Evolutionary conservation across 2,888 invertebrate species (phyloP).

Genomic region (Luperina testacea): DNA sequence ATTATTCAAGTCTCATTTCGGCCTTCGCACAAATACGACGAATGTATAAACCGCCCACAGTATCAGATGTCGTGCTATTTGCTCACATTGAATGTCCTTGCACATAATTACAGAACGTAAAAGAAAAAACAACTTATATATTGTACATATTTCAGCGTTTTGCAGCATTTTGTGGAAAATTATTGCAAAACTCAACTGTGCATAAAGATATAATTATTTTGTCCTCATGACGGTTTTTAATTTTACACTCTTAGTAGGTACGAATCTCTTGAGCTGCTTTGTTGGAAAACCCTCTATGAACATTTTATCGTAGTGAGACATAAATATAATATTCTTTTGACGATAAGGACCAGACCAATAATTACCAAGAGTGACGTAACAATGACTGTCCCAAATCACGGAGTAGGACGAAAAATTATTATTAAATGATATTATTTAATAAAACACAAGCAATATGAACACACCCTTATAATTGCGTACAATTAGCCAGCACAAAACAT

Average conservation of each 20-base stretch:
- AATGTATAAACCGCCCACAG: conserved; percentile 15
- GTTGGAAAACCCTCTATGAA: not conserved
- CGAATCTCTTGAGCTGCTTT: not conserved
- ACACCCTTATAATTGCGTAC: conserved; percentile 1
- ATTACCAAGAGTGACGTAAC: not conserved
- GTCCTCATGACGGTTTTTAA: not conserved
- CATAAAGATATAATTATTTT: not conserved
- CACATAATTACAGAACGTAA: conserved; percentile 13
- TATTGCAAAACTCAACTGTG: not conserved
- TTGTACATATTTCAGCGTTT: conserved; percentile 8
- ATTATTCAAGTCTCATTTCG: conserved; percentile 41
- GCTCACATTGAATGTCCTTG: conserved; percentile 22
- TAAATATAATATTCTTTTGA: not conserved
- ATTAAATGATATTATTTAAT: not conserved
- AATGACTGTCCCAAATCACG: not conserved
- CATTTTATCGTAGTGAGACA: not conserved
- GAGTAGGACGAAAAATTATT: not conserved
- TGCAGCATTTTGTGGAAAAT: not conserved
- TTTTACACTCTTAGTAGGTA: not conserved
- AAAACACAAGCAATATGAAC: not conserved
- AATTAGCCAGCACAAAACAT: conserved; percentile 26
- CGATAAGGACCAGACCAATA: not conserved
- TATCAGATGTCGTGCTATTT: conserved; percentile 35
- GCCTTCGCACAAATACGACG: conserved; percentile 3
- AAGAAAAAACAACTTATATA: not conserved